Base-by-base conservation (phyloP, 2,113 vertebrate genomes). In the Epinephelus cyanopodus region DNA sequence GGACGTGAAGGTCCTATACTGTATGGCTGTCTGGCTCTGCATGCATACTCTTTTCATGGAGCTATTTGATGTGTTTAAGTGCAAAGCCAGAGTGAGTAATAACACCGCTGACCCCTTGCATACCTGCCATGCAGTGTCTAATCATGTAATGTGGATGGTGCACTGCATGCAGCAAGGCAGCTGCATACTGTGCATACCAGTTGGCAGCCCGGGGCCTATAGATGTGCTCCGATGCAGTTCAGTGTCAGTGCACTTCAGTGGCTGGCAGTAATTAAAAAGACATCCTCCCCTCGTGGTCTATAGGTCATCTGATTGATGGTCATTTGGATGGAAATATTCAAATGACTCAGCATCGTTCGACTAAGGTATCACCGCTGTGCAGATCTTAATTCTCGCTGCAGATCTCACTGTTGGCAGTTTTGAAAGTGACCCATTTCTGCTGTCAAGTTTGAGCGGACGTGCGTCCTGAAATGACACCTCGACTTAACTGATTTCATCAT, bases 201-300 rank as follows among this genome's bases (percentile, higher is more conserved):
- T 87, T 84, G 84, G 82, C 75, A 78, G 84, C 50, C 69, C 0
- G 14, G 54, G 77, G 89, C 71, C 73, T 66, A 33, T 78, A 67
- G 81, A 84, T 83, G 74, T 56, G 77, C 81, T 74, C 58, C 81
- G 57, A 66, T 88, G 84, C 82, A 83, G 65, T 48, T 65, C 10
- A 7, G 66, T 82, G 82, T 79, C 77, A 50, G 45, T 87, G 80
- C 87, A 89, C 72, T 82, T 80, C 63, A 37, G 75, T 71, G 74
- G 65, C 42, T 86, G 80, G 62, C 74, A 63, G 76, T 87, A 69
- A 83, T 84, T 84, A 88, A 64, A 90, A 88, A 81, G 47, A 85
- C 73, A 56, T 52, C 54, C 74, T 73, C 72, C 71, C 39, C 69
- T 63, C 81, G 71, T 65, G 73, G 81, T 85, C 80, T 78, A 6